Conservation (phyloP, 1,140 invertebrate species). For the Maniola jurtina region DNA sequence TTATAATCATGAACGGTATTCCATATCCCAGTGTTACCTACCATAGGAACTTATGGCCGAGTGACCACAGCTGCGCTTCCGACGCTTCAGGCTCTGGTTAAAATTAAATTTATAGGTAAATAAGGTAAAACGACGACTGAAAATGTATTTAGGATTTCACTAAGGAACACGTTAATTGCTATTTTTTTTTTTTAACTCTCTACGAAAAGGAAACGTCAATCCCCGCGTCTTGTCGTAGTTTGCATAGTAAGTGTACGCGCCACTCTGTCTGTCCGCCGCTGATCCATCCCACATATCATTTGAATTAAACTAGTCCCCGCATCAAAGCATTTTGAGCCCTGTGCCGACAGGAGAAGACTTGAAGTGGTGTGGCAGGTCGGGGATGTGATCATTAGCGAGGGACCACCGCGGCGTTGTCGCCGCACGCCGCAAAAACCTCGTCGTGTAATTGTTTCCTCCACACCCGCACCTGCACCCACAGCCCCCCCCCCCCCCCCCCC, state of each 20-base stretch:
- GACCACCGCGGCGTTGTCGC: constrained; percentile 28
- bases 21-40: too few species aligned
- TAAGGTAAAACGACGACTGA: too few species aligned
- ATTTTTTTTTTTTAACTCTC: too few species aligned
- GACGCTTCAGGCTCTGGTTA: too few species aligned
- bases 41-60: too few species aligned
- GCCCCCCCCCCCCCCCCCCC: too few species aligned
- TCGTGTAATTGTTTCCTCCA: constrained; percentile 19
- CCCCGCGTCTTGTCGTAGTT: not conserved
- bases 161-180: too few species aligned
- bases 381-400: constrained; percentile 22
- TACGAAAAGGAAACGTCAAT: not conserved
- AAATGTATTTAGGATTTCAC: too few species aligned
- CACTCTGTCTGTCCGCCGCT: not conserved
- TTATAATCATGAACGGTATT: too few species aligned
- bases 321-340: not conserved
- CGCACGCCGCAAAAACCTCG: constrained; percentile 25
- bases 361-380: not conserved
- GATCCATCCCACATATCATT: not conserved
- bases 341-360: not conserved
- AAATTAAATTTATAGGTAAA: too few species aligned
- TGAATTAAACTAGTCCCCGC: not conserved
- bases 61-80: too few species aligned
- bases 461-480: constrained; percentile 1
- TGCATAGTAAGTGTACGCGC: not conserved